These are phyloP conservation scores for Diarsia brunnea DNA, from an alignment of 2,888 invertebrate species.

Conservation along the genomic window DNA sequence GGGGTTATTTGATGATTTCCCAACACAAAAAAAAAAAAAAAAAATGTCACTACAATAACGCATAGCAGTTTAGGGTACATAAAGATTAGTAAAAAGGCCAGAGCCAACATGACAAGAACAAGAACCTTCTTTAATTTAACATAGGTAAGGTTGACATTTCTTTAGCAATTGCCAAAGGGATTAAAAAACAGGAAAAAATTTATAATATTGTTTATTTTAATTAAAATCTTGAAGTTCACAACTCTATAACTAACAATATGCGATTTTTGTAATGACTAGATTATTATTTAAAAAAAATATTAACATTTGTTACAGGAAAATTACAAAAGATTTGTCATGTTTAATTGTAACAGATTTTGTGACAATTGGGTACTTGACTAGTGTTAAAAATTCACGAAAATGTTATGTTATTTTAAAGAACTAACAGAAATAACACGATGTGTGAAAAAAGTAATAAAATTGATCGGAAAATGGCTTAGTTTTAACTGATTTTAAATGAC, in stretches of 20 bases:
- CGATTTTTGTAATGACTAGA: conserved; percentile 4
- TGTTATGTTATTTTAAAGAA: too few relatives aligned
- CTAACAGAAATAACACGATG: too few relatives aligned
- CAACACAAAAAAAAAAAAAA: too few relatives aligned
- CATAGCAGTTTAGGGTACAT: too few relatives aligned
- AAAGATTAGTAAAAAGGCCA: too few relatives aligned
- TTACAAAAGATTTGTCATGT: neutral
- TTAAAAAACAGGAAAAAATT: neutral
- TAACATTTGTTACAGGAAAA: neutral
- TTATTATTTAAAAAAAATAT: neutral
- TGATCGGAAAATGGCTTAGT: too few relatives aligned
- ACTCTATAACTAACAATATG: neutral
- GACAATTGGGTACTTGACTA: neutral
- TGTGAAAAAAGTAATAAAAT: too few relatives aligned
- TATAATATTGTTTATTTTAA: neutral
- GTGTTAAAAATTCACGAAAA: too few relatives aligned
- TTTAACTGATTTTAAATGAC: too few relatives aligned
- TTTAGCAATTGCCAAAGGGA: neutral
- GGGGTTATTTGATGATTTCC: too few relatives aligned
- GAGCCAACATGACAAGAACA: neutral
- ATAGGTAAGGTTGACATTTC: neutral
- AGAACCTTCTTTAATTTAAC: neutral
- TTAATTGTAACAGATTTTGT: neutral
- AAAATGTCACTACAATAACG: too few relatives aligned
- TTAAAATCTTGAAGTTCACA: neutral